Evolutionary conservation across 1,140 invertebrate genomes (phyloP), one percentile per base, ranked within the genome.

Genomic region (Drusus annulatus): DNA sequence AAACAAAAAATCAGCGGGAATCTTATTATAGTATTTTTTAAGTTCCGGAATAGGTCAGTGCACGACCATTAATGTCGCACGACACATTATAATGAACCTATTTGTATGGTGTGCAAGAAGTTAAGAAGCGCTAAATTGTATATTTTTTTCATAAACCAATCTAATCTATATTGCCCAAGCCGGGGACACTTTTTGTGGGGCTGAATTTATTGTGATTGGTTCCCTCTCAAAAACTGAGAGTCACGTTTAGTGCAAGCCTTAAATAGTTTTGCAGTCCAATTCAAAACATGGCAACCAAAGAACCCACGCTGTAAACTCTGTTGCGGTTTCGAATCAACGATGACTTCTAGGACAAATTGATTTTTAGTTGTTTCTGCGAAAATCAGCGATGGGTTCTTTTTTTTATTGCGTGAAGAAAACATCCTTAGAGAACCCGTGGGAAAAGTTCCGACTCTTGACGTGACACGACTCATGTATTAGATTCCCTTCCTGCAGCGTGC

Each of bases 131-230:
- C 31, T 63, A 69, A 19, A 69, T 45, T 69, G 65, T 19, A 17
- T 19, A 69, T 45, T 69, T 69, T 68, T 69, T 69, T 69, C n/a
- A 50, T 36, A 50, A 69, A 69, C n/a, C 65, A 69, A 69, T 69
- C 65, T 45, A 69, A 19, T n/a, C n/a, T n/a, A 65, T 31, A 45
- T 45, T 45, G 36, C 36, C 60, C 62, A 65, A 19, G 23, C 65
- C 65, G 65, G 36, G 31, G 65, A 69, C 65, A 50, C 31, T 69
- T 69, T 69, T 69, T 69, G 65, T 50, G n/a, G n/a, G n/a, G 36
- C 65, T 4, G 23, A 69, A 69, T 13, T 50, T 36, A 13, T 45
- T 45, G 36, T 19, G 65, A 69, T 69, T 69, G 65, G 31, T 19
- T 69, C 21, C 36, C 21, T 45, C 28, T 45, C 36, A 45, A 69